Evolutionary conservation across 2,888 invertebrate genomes (phyloP), one percentile per base, ranked within the genome.

Genomic region (Amaurobius ferox): DNA sequence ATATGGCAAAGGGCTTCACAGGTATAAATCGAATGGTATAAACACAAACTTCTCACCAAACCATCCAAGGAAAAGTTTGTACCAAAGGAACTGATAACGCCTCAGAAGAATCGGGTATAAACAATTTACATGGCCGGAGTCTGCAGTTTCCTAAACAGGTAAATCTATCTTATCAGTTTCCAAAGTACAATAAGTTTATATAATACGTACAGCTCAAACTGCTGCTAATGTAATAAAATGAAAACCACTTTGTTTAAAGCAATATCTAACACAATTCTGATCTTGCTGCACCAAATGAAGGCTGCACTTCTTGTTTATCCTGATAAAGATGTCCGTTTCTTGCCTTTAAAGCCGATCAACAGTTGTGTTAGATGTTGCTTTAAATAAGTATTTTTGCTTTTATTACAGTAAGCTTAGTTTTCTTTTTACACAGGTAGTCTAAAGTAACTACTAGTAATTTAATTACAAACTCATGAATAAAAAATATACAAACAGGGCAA

Each of bases 101-200:
- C 30, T 19, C 35, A 71, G 28, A 79, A 73, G 66, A 79, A 70
- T 76, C 62, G 66, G 76, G 5, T 70, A 44, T 72, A 62, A 44
- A 66, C 66, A 83, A 85, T 85, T 48, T 85, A 77, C 77, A 85
- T 85, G 83, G 83, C 83, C 71, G 83, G 83, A 85, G 39, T 85
- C 64, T 70, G 62, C 74, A 19, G n/a, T 77, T 68, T 28, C 32
- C 16, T 35, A 1, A 79, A 78, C 70, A 78, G 39, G 23, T 61
- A 61, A 61, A 67, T 72, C 11, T 26, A 23, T 35, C n/a, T 72
- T 44, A 76, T 55, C 70, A 71, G 77, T 32, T 77, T 83, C 70
- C 48, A 70, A 30, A 71, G 64, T 35, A 77, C 19, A 66, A 76
- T 26, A 71, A 19, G 39, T 26, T 23, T 44, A n/a, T n/a, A n/a